Evolutionary conservation across 2,888 invertebrate genomes (phyloP).

Genomic region (Aporophyla lueneburgensis): DNA sequence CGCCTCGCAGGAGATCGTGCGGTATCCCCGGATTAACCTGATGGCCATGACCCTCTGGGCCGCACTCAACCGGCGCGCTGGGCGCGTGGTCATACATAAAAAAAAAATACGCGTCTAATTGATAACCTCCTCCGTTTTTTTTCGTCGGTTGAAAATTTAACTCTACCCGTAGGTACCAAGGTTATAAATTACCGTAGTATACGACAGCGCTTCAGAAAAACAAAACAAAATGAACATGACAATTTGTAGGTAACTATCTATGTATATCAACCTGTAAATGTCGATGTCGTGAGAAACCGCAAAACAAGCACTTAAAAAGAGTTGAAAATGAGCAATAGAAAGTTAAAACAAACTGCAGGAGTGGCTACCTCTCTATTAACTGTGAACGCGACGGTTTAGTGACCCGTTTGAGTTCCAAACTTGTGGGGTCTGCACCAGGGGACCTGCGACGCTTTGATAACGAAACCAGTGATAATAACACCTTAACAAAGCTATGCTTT

Average conservation of each 20-base stretch:
- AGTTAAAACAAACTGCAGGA: constrained; percentile 53
- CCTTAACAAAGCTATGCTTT: constrained; percentile 41
- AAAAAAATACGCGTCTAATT: too few relatives aligned
- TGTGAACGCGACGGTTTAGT: constrained; percentile 42
- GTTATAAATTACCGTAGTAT: too few relatives aligned
- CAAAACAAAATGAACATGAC: constrained; percentile 1
- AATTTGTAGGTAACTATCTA: neutral
- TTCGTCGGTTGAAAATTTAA: too few relatives aligned
- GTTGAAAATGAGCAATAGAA: constrained; percentile 50
- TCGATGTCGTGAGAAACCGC: constrained; percentile 40
- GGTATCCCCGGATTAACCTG: too few relatives aligned
- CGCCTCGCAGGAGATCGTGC: too few relatives aligned
- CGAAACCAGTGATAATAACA: constrained; percentile 47
- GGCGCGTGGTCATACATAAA: too few relatives aligned
- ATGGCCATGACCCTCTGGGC: too few relatives aligned
- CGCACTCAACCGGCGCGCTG: too few relatives aligned
- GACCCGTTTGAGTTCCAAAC: constrained; percentile 52
- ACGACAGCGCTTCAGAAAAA: neutral
- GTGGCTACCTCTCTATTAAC: constrained; percentile 39
- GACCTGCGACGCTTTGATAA: constrained; percentile 51
- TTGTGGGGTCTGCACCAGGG: constrained; percentile 41
- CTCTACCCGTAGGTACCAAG: too few relatives aligned
- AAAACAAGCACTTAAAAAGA: constrained; percentile 38
- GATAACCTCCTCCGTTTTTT: too few relatives aligned
- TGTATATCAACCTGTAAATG: neutral